Base-by-base conservation (phyloP, 2,797 vertebrate species). In the Microchirus variegatus region DNA sequence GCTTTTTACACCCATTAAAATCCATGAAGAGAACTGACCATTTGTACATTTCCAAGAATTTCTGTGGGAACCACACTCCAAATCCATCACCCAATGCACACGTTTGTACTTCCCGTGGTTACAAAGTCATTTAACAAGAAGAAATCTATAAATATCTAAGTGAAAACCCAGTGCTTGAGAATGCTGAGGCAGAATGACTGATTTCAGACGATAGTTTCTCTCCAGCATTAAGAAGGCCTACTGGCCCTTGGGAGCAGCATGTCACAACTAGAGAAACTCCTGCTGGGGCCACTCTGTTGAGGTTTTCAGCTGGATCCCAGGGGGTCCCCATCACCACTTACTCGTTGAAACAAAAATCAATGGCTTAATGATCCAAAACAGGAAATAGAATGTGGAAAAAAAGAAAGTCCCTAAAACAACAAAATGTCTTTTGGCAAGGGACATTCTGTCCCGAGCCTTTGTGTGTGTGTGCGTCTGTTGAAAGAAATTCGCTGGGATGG, bases 281-380 rank as follows among this genome's bases (percentile, higher is more conserved):
- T 87, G 80, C 87, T 86, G 86, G 86, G 86, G 87, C 89, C 82
- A 88, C 85, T 90, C 90, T 90, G 89, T 85, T 85, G 89, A 85
- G 89, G 83, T 90, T 89, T 90, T 90, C 86, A 89, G 81, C 79
- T 13, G 35, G 63, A 68, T 87, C 88, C 91, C 87, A 69, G 82
- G 86, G 83, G 89, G 88, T 86, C 86, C 78, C 74, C 84, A 79
- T 78, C 87, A 87, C 92, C 90, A 92, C 89, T 93, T 93, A 90
- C 87, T 87, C 86, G 73, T 73, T 87, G 90, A 91, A 93, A 91
- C 90, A 89, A 92, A 93, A 94, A 94, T 94, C 93, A 92, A 94
- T 94, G 82, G 85, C 90, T 90, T 94, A 94, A 94, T 93, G 93
- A 94, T 93, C 93, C 91, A 93, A 91, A 93, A 92, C 91, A 88